Conservation (phyloP, 2,888 invertebrate genomes). For the Xanthia icteritia region DNA sequence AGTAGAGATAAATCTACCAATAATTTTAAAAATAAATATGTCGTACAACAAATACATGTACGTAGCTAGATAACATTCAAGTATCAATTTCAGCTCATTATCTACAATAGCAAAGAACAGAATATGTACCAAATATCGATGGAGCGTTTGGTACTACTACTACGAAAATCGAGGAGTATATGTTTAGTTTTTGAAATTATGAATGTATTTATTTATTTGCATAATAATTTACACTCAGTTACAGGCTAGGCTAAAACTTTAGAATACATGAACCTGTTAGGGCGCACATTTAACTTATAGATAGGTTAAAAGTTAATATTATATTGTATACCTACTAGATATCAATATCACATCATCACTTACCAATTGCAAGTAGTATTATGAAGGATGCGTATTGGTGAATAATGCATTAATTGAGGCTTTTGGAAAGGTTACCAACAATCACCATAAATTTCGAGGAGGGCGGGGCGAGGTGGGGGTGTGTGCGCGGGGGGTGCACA, state of each 20-base stretch:
- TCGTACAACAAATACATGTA: conserved; percentile 34
- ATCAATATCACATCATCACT: too few relatives aligned
- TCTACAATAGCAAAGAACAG: conserved; percentile 33
- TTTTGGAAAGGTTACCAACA: conserved; percentile 62
- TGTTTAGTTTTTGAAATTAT: too few relatives aligned
- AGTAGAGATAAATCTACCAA: conserved; percentile 15
- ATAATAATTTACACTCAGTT: too few relatives aligned
- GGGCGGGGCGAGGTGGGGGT: conserved; percentile 62
- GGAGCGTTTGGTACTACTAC: not conserved
- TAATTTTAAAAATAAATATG: conserved; percentile 32
- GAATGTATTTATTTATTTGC: too few relatives aligned
- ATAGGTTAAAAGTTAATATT: too few relatives aligned
- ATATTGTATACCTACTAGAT: too few relatives aligned
- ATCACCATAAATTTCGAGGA: conserved; percentile 62
- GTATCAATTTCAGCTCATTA: conserved; percentile 51
- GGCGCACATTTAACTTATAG: too few relatives aligned
- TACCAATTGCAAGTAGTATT: conserved; percentile 2
- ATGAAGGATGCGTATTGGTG: conserved; percentile 23
- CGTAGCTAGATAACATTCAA: conserved; percentile 33
- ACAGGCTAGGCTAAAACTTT: too few relatives aligned
- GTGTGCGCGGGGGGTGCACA: conserved; percentile 45
- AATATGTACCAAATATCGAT: conserved; percentile 36
- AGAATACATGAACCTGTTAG: too few relatives aligned
- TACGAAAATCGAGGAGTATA: conserved; percentile 9
- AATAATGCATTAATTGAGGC: conserved; percentile 56